These are phyloP conservation scores for Mycteria americana DNA, from an alignment of 2,797 vertebrate genomes.

Conservation along the genomic window DNA sequence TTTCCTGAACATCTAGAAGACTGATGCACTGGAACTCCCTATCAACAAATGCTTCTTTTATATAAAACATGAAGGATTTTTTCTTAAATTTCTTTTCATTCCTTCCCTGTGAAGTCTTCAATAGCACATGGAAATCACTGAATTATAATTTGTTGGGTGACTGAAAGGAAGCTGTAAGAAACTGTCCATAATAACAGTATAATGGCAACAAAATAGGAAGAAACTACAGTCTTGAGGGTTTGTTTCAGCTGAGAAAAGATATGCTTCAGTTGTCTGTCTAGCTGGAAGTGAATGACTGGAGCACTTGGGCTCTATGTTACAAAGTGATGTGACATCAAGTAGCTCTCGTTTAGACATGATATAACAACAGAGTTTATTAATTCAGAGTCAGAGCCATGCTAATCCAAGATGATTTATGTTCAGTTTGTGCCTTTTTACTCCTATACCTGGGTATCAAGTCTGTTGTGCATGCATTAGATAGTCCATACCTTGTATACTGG, in stretches of 20 bases:
- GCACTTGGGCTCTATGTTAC: neutral
- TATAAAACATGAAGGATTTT: neutral
- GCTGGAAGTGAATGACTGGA: neutral
- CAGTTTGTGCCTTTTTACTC: neutral
- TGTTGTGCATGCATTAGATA: neutral
- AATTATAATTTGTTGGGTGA: neutral
- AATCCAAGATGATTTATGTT: neutral
- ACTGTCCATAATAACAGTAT: neutral
- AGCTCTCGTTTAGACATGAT: accelerated
- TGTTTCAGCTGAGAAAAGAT: neutral
- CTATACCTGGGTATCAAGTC: neutral
- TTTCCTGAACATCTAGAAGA: neutral
- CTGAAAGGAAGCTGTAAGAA: neutral
- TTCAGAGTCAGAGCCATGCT: neutral
- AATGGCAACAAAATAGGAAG: neutral
- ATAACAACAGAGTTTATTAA: neutral
- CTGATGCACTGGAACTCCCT: neutral
- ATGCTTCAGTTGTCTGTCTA: neutral
- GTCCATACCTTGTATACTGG: neutral
- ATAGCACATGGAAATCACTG: neutral
- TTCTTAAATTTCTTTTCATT: neutral
- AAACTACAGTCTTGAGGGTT: neutral
- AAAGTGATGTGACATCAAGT: neutral
- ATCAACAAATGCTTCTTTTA: neutral
- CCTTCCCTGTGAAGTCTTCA: neutral